Base-by-base conservation (phyloP, 2,113 vertebrate species). In the Triplophysa siluroides region DNA sequence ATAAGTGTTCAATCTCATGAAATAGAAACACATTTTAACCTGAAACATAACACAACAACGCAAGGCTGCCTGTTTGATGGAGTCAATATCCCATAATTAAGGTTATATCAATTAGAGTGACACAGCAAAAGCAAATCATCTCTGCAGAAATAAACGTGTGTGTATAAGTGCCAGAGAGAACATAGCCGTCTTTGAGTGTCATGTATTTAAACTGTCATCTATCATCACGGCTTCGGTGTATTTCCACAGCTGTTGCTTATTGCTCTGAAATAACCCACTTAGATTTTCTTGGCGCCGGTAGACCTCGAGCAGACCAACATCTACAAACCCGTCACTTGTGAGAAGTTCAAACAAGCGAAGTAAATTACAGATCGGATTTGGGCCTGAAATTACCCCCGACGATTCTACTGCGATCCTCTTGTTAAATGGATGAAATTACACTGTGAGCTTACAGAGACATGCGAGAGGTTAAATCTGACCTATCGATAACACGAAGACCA, bases 231-330 rank as follows among this genome's bases (percentile, higher is more conserved):
- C 76, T 64, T 78, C 71, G 80, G 86, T 86, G 87, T 87, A 81
- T 89, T 86, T 85, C 87, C 85, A 79, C 90, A 91, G 89, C 88
- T 92, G 90, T 81, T 85, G 86, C 78, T 86, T 85, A 89, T 91
- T 88, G 89, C 88, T 90, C 86, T 88, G 86, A 89, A 89, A 89
- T 84, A 86, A 87, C 88, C 84, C 86, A 85, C 87, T 86, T 82
- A 87, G 86, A 89, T 87, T 87, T 12, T 60, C 61, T 76, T 80
- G 90, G 84, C 81, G 84, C 87, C 82, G 64, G 83, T 23, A 10
- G 78, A 80, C 66, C 75, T 85, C 76, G 58, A 0, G 12, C 45
- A 77, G 41, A 60, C 29, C 16, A 23, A 12, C 21, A 23, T 38
- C 60, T 78, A 79, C 56, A 65, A 52, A 16, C 6, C 54, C 74